phyloP scores from a whole-genome alignment of 2,797 vertebrate genomes.

The Karalla daura region DNA sequence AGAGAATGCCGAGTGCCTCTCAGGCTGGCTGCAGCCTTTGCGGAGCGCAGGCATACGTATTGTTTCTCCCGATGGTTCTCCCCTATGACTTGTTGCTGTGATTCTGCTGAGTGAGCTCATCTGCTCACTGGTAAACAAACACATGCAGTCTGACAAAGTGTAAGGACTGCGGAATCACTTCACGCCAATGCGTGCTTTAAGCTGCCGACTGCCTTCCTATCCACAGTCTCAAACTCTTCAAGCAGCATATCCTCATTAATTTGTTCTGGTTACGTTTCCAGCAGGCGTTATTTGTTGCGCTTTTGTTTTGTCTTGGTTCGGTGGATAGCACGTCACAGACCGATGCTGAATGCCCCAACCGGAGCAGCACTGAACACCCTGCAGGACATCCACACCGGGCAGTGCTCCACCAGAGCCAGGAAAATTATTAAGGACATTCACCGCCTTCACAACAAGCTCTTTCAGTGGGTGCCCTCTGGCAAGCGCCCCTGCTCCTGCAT shows the following conservation, averaged over 20 bases:
- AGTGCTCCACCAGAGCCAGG: too few relatives aligned
- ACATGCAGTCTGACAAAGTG: constrained; percentile 20
- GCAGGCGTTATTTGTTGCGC: not conserved
- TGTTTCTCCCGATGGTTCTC: constrained; percentile 32
- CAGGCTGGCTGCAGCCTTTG: constrained; percentile 39
- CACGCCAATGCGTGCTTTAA: not conserved
- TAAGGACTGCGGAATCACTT: constrained; percentile 6
- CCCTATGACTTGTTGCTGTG: constrained; percentile 37
- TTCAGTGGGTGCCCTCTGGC: too few relatives aligned
- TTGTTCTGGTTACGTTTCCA: constrained; percentile 18
- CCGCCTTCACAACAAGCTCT: too few relatives aligned
- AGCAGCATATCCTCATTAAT: constrained; percentile 15
- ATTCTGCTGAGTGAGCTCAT: constrained; percentile 43
- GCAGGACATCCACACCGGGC: too few relatives aligned
- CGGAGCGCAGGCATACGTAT: constrained; percentile 18
- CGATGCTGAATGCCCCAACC: too few relatives aligned
- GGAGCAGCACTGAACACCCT: too few relatives aligned
- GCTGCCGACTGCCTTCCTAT: not conserved
- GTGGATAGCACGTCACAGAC: too few relatives aligned
- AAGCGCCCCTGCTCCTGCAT: too few relatives aligned
- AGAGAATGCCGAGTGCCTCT: constrained; percentile 33
- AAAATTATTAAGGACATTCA: too few relatives aligned
- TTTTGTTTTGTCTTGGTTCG: not conserved
- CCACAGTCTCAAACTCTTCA: not conserved
- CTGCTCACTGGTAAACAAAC: constrained; percentile 37